Conservation (phyloP, 2,888 invertebrate genomes). For the Orthonychiurus folsomi region DNA sequence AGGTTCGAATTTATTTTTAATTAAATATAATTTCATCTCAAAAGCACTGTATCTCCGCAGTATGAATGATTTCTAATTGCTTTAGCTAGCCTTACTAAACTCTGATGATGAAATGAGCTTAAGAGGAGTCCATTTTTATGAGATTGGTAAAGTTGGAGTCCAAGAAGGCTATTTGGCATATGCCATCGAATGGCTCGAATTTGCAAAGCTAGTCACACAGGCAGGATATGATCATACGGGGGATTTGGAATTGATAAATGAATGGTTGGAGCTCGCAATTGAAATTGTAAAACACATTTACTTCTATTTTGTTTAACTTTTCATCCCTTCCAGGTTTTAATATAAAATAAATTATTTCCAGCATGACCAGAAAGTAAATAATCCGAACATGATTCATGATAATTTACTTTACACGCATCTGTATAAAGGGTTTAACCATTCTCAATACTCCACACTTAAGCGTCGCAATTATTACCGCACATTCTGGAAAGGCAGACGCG, state of each 20-base stretch:
- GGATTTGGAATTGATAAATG: background rate
- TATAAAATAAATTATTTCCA: too few relatives aligned
- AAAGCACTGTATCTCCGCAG: too few relatives aligned
- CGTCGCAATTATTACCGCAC: background rate
- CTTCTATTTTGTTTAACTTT: background rate
- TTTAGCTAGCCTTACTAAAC: too few relatives aligned
- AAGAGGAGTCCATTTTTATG: constrained; percentile 13
- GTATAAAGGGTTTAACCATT: too few relatives aligned
- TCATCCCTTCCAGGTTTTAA: too few relatives aligned
- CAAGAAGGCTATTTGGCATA: constrained; percentile 1
- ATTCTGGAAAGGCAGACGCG: background rate
- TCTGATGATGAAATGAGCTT: constrained; percentile 12
- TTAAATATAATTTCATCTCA: too few relatives aligned
- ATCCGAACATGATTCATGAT: background rate
- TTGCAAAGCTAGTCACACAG: background rate
- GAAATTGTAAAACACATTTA: background rate
- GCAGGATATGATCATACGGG: background rate
- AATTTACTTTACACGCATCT: too few relatives aligned
- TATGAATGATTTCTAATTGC: too few relatives aligned
- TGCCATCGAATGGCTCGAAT: constrained; percentile 16
- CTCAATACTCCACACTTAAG: background rate
- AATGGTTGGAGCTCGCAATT: background rate
- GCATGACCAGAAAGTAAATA: background rate
- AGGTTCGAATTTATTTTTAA: too few relatives aligned
- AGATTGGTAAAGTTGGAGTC: constrained; percentile 8